Base-by-base conservation (phyloP, 2,888 invertebrate genomes). In the Microchrysa polita region DNA sequence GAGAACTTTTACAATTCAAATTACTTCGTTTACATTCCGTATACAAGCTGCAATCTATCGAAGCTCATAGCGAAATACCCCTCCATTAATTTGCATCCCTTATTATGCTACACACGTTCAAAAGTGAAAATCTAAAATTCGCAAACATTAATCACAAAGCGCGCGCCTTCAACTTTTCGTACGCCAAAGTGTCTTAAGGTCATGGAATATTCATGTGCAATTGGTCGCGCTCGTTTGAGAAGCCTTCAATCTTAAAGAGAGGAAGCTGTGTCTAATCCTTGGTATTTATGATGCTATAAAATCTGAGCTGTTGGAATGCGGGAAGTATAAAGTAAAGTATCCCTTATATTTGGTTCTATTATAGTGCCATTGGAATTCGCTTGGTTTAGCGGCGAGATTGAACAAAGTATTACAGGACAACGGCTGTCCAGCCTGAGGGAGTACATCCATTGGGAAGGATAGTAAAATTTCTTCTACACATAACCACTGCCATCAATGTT, bases 141-240 rank as follows among this genome's bases (percentile, higher is more conserved):
- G 16, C 10, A 69, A 69, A 57, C 69, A 57, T 69, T 69, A 57
- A 69, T 69, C 69, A 69, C 55, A 42, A 55, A 69, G 34, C 69
- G 55, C 20, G 57, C 69, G 20, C n/a, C n/a, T 34, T 34, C 69
- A 67, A 69, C 53, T 69, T 69, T 69, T 69, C 69, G 55, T 57
- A 69, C 69, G 57, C 53, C 40, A 69, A 69, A 55, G 22, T 57
- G 57, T 69, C 69, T 69, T 69, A 69, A 57, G 69, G 40, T 69
- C 69, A 69, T 69, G 69, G 22, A 72, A 59, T 72, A 72, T 72
- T 72, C 48, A 72, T 72, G 72, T 59, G 48, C 60, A 69, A 55
- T 63, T 55, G 55, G 55, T 42, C 5, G 27, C 27, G 7, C 40
- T 52, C 14, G 7, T 16, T 67, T 34, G 40, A 12, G 55, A 40